Conservation (phyloP, 2,113 vertebrate species). For the Apodemus sylvaticus region DNA sequence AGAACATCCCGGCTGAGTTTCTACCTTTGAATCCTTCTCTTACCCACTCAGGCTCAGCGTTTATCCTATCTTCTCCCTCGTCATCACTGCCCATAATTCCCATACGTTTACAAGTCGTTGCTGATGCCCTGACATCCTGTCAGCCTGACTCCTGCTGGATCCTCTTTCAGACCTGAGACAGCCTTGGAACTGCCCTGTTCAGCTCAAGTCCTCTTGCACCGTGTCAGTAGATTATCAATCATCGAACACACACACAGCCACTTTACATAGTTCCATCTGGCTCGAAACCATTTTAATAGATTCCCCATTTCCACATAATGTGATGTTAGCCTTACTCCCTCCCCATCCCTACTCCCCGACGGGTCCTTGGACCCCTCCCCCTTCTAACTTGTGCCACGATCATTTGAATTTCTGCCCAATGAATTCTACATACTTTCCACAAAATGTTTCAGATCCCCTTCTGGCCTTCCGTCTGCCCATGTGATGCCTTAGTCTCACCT, state of each 20-base stretch:
- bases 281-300: neutral
- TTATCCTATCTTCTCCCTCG: neutral
- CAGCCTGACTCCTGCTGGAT: neutral
- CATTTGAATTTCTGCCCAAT: neutral
- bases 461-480: neutral
- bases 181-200: neutral
- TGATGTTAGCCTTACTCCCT: neutral
- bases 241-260: neutral
- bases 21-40: neutral
- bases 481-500: neutral
- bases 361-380: neutral
- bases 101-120: neutral
- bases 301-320: neutral
- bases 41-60: neutral
- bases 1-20: neutral
- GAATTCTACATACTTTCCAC: neutral
- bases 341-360: neutral
- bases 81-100: neutral
- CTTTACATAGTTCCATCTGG: neutral
- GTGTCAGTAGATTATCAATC: neutral
- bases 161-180: slow-evolving; percentile 13
- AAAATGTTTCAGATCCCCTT: neutral
- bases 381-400: neutral
- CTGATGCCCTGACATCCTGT: neutral
- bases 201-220: neutral